phyloP scores from a whole-genome alignment of 2,888 invertebrate species.

The Spilarctia lutea region DNA sequence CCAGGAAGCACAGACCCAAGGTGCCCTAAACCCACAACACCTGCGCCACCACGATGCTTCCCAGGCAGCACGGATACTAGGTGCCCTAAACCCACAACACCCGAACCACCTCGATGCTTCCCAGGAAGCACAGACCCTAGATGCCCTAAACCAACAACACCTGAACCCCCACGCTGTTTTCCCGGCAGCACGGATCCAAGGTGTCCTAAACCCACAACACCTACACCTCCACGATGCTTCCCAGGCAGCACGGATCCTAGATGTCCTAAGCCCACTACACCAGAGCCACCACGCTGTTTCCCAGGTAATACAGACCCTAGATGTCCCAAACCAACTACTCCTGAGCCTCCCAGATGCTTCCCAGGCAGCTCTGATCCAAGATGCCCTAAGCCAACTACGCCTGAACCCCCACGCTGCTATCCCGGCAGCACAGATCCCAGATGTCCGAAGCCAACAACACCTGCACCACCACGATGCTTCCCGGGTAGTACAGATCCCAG shows the following conservation, averaged over 20 bases:
- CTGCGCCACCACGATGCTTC: conserved; percentile 47
- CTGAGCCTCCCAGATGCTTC: conserved; percentile 36
- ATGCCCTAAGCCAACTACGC: conserved; percentile 50
- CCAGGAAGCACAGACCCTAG: conserved; percentile 49
- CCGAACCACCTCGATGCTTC: conserved; percentile 55
- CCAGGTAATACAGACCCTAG: conserved; percentile 61
- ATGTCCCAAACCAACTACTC: conserved; percentile 54
- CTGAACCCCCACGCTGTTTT: conserved; percentile 47
- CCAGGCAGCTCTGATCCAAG: conserved; percentile 39
- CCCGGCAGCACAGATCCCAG: conserved; percentile 53
- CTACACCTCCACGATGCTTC: conserved; percentile 51
- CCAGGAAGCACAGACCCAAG: conserved; percentile 59
- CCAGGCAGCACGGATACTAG: conserved; percentile 54
- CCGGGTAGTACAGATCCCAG: conserved; percentile 61
- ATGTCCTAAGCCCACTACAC: conserved; percentile 55
- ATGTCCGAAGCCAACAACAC: conserved; percentile 59
- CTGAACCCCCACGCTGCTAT: conserved; percentile 47
- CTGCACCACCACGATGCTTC: conserved; percentile 54
- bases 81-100: conserved; percentile 59
- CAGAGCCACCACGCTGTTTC: conserved; percentile 53
- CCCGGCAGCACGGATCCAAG: conserved; percentile 54
- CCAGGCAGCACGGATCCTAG: conserved; percentile 62
- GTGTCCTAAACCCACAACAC: conserved; percentile 59
- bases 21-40: conserved; percentile 50
- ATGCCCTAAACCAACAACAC: conserved; percentile 35